Evolutionary conservation across 2,888 invertebrate species (phyloP), one percentile per base, ranked within the genome.

Genomic region (Athetis lepigone): DNA sequence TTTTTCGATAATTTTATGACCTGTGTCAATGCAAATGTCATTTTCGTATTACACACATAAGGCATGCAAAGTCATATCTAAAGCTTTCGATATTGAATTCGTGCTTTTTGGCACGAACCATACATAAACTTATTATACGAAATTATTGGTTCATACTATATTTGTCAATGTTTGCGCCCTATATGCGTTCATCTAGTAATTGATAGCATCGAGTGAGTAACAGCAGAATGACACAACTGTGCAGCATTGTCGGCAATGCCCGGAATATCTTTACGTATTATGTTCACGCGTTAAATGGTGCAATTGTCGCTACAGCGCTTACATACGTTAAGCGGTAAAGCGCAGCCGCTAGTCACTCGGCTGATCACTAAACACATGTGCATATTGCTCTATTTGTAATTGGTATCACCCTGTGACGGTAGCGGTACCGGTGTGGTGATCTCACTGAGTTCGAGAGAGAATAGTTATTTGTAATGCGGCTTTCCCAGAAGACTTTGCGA

Each of bases 261-360:
- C 16, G 19, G 61, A 54, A 65, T 51, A 65, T 67, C 40, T 71
- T 75, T 81, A 49, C 8, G 69, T 61, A 82, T 82, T 82, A 62
- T 65, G 54, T 49, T 6, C 82, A 81, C 82, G 81, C 37, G 50
- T 50, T 72, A 77, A 75, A 64, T 82, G 80, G 81, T 82, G 82
- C 75, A 82, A 82, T 71, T 78, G 64, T 54, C 52, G 64, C 64
- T 60, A 74, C 78, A 61, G 55, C 33, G 42, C 49, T 57, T 65
- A 68, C 66, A 80, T 74, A 66, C 66, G 47, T 50, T 54, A 68
- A 68, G 43, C 16, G 8, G 27, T 46, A 49, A 63, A 68, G 57
- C 40, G 19, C 29, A 29, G 13, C 39, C 25, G 23, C 11, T 42
- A 57, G 54, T 42, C 18, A 27, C 13, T 59, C 40, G 46, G 18